A percentile compares a stretch with the other conserved stretches of the same genome.
phyloP scores from a whole-genome alignment of 2,113 vertebrate genomes.

The Ivindomyrus marchei region DNA sequence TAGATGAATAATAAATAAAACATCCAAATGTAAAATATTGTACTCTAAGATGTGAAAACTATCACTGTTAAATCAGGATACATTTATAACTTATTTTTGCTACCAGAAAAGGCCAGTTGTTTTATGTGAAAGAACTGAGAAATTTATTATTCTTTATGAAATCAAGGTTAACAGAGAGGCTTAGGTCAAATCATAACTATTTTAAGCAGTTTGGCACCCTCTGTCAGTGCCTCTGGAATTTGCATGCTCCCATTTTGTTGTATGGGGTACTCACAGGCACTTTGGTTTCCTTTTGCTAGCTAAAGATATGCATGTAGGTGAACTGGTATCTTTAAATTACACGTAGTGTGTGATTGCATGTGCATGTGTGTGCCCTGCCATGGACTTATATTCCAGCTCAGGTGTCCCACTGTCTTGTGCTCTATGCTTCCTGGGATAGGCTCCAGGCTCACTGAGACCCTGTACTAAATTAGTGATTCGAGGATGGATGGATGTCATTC shows the following conservation, averaged over 20 bases:
- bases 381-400: background rate
- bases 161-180: background rate
- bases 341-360: background rate
- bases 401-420: background rate
- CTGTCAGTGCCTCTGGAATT: background rate
- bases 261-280: background rate
- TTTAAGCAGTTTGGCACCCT: background rate
- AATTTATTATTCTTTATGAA: background rate
- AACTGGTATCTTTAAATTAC: background rate
- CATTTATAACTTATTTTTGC: background rate
- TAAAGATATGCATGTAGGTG: background rate
- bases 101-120: background rate
- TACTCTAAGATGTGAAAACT: background rate
- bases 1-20: background rate
- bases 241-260: background rate
- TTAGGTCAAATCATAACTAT: background rate
- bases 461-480: background rate
- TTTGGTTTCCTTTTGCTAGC: background rate
- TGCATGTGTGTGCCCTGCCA: background rate
- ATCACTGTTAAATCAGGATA: background rate
- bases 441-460: background rate
- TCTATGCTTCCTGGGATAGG: background rate
- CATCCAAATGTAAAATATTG: background rate
- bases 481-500: background rate
- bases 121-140: background rate